These are phyloP conservation scores for Alaudala cheleensis DNA, from an alignment of 2,113 vertebrate species.

Conservation along the genomic window DNA sequence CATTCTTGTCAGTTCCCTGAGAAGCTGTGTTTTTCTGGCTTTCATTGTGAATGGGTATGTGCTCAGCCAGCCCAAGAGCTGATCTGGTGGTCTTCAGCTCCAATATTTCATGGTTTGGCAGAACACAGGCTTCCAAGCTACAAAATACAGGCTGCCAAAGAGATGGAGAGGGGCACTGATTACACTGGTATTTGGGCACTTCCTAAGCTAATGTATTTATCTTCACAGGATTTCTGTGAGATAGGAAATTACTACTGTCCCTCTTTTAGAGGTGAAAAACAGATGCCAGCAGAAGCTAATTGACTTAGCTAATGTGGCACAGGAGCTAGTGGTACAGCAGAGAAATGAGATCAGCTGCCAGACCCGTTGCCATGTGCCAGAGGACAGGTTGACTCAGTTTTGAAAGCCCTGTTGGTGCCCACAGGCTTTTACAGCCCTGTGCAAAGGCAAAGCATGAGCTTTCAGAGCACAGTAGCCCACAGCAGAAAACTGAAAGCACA, in stretches of 20 bases:
- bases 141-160: not conserved
- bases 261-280: constrained; percentile 36
- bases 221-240: constrained; percentile 16
- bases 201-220: constrained; percentile 28
- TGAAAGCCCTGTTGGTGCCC: not conserved
- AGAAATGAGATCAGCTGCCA: not conserved
- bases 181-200: not conserved
- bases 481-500: not conserved
- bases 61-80: not conserved
- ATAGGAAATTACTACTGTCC: constrained; percentile 37
- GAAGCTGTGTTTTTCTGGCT: not conserved
- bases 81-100: not conserved
- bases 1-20: not conserved
- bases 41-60: not conserved
- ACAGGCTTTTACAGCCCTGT: not conserved
- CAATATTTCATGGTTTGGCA: not conserved
- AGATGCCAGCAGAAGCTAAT: constrained; percentile 46
- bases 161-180: not conserved
- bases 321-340: not conserved
- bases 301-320: constrained; percentile 10
- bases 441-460: not conserved
- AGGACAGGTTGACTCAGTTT: not conserved
- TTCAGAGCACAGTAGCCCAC: not conserved
- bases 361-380: not conserved
- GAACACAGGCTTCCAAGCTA: not conserved